Conservation (phyloP, 2,113 vertebrate genomes). For the Peromyscus californicus region DNA sequence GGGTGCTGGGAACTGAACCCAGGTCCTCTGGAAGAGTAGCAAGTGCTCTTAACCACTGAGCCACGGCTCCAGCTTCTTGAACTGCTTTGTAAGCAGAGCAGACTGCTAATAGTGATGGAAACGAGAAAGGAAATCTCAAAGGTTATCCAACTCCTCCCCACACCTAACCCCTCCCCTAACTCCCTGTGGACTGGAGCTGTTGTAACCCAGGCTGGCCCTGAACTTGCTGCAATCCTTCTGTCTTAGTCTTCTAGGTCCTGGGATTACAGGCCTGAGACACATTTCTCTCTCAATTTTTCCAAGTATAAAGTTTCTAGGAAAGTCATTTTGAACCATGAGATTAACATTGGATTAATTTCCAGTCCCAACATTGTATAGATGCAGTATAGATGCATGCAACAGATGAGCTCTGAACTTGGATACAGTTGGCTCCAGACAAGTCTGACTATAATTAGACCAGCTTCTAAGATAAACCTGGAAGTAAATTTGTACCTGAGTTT, state of each 20-base stretch:
- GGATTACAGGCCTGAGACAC: not conserved
- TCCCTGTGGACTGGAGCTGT: not conserved
- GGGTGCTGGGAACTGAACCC: not conserved
- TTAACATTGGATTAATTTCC: slow-evolving; percentile 46
- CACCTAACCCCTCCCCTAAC: not conserved
- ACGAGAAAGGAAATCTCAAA: not conserved
- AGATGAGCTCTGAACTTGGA: slow-evolving; percentile 18
- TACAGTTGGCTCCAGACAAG: not conserved
- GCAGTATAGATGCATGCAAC: not conserved
- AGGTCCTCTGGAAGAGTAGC: not conserved
- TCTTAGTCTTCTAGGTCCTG: not conserved
- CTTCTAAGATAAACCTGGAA: slow-evolving; percentile 2
- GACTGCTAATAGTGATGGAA: not conserved
- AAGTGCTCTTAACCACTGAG: not conserved
- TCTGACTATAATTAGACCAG: not conserved
- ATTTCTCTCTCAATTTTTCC: not conserved
- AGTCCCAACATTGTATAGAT: not conserved
- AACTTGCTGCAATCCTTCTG: not conserved
- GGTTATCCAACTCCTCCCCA: not conserved
- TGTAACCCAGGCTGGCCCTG: not conserved
- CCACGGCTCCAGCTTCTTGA: not conserved
- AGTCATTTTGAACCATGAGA: not conserved
- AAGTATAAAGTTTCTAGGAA: slow-evolving; percentile 8
- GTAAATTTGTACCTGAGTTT: slow-evolving; percentile 31
- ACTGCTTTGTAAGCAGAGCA: not conserved